A percentile compares a stretch with the other conserved stretches of the same genome.
Evolutionary conservation across 2,888 invertebrate genomes (phyloP).

Genomic region (Ornithoptera priamus): DNA sequence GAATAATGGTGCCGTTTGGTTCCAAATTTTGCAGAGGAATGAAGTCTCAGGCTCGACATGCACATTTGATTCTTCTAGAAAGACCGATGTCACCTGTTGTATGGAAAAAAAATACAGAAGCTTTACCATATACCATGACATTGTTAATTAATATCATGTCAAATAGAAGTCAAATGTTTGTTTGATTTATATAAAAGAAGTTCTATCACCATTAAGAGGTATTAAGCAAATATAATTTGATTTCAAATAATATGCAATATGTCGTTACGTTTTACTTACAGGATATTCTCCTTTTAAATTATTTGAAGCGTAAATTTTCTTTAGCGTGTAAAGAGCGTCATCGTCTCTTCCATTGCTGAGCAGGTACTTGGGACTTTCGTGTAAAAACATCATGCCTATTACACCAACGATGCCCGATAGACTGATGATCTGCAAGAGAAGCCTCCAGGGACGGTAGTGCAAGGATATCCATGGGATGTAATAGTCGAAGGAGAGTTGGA

Average conservation of each 20-base stretch:
- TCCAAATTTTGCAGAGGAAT: conserved; percentile 55
- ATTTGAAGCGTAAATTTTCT: conserved; percentile 50
- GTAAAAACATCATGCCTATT: conserved; percentile 73
- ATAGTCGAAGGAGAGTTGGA: conserved; percentile 53
- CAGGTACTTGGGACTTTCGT: conserved; percentile 89
- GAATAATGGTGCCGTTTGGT: conserved; percentile 68
- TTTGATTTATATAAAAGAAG: too few relatives aligned
- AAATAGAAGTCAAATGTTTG: too few relatives aligned
- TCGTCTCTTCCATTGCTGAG: conserved; percentile 80
- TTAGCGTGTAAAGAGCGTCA: conserved; percentile 73
- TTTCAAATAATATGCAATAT: too few relatives aligned
- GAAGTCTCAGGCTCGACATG: conserved; percentile 36
- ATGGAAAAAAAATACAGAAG: too few relatives aligned
- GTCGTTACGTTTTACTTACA: conserved; percentile 42
- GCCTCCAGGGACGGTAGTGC: conserved; percentile 85
- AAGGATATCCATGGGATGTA: conserved; percentile 64
- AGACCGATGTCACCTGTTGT: conserved; percentile 47
- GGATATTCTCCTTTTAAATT: conserved; percentile 43
- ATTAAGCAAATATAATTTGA: too few relatives aligned
- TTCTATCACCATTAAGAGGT: too few relatives aligned
- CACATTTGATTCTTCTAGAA: conserved; percentile 45
- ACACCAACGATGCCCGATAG: conserved; percentile 82
- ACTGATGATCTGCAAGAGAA: conserved; percentile 83
- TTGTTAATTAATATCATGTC: too few relatives aligned
- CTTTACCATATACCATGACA: too few relatives aligned